A percentile compares a stretch with the other conserved stretches of the same genome.
Conservation (phyloP, 2,888 invertebrate genomes). For the Habroteleia sp. region DNA sequence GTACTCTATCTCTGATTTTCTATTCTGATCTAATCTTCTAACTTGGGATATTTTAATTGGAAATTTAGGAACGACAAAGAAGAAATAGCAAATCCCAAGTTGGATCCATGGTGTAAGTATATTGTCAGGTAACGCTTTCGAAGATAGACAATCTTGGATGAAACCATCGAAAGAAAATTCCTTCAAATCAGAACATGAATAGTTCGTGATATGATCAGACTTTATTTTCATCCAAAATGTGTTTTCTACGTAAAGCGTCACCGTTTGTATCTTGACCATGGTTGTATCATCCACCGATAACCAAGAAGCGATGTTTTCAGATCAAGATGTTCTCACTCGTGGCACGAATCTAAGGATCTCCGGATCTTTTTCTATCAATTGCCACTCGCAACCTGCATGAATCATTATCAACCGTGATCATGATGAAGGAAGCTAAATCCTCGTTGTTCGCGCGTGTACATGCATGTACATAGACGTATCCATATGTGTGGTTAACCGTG, state of each 20-base stretch:
- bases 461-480: constrained; percentile 49
- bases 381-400: constrained; percentile 32
- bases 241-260: background rate
- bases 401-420: constrained; percentile 12
- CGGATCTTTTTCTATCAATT: constrained; percentile 21
- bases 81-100: constrained; percentile 1
- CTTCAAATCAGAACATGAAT: too few species aligned
- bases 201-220: too few species aligned
- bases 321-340: constrained; percentile 33
- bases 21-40: background rate
- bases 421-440: constrained; percentile 11
- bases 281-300: constrained; percentile 12
- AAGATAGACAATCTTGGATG: background rate
- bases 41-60: constrained; percentile 4
- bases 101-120: background rate
- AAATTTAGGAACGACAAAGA: background rate
- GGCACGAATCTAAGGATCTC: constrained; percentile 39
- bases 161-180: too few species aligned
- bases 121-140: background rate
- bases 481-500: constrained; percentile 25
- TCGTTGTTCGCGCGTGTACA: constrained; percentile 14
- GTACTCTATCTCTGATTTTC: too few species aligned
- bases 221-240: too few species aligned
- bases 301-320: constrained; percentile 19
- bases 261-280: background rate